These are phyloP conservation scores for Aleadryas rufinucha DNA, from an alignment of 2,113 vertebrate species.

Conservation along the genomic window DNA sequence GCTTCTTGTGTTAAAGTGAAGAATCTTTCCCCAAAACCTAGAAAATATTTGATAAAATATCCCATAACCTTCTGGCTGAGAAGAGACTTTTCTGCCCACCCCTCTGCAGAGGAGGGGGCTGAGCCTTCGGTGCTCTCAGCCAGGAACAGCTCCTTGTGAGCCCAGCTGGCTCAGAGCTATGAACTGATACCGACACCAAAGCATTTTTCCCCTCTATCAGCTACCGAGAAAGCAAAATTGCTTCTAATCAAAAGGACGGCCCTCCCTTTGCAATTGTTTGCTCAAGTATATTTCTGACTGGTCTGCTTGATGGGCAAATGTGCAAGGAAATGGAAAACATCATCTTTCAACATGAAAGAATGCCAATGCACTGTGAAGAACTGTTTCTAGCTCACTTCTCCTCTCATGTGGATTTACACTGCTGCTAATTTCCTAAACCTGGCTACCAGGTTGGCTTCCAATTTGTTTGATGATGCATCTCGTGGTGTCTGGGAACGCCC, in stretches of 20 bases:
- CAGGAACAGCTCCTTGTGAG: background rate
- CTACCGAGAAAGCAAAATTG: background rate
- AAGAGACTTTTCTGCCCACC: background rate
- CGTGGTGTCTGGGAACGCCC: background rate
- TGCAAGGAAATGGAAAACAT: conserved; percentile 49
- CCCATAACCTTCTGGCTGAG: background rate
- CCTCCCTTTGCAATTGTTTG: background rate
- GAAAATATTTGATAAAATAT: background rate
- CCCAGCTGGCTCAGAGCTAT: background rate
- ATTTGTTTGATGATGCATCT: background rate
- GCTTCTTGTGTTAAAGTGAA: background rate
- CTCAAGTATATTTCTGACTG: conserved; percentile 26
- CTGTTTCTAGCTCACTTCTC: conserved; percentile 27
- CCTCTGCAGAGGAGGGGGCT: background rate
- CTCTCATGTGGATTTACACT: background rate
- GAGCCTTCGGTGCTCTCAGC: background rate
- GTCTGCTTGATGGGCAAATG: background rate
- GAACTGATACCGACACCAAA: background rate
- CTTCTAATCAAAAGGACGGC: background rate
- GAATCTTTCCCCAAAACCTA: background rate
- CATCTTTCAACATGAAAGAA: conserved; percentile 54
- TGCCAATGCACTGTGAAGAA: conserved; percentile 16
- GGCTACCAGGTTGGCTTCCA: background rate
- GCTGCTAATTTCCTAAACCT: conserved; percentile 11
- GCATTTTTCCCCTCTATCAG: background rate